Percentiles rank a stretch among this genome's conserved stretches.
These are phyloP conservation scores for Cryptomyrus ogoouensis DNA, from an alignment of 2,113 vertebrate genomes.

Conservation along the genomic window DNA sequence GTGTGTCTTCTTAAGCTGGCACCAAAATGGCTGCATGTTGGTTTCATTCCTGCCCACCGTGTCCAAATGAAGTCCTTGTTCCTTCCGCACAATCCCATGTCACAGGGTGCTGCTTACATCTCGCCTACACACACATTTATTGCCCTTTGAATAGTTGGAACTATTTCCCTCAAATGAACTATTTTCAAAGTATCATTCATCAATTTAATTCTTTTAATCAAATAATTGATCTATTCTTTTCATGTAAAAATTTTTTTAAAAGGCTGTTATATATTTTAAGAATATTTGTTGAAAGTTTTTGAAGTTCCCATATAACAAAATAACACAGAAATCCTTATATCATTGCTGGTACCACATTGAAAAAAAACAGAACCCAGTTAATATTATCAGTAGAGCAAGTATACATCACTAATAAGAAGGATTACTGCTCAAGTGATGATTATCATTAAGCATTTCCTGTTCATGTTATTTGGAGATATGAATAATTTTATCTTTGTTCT, in stretches of 20 bases:
- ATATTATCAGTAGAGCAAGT: neutral
- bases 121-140: neutral
- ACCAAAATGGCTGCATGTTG: neutral
- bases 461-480: neutral
- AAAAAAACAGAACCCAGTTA: neutral
- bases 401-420: neutral
- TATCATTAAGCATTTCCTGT: constrained; percentile 11
- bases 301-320: neutral
- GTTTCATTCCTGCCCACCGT: neutral
- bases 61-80: neutral
- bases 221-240: constrained; percentile 2
- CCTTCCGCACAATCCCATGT: neutral
- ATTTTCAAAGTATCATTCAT: neutral
- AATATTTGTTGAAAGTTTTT: neutral
- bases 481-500: constrained; percentile 15
- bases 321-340: neutral
- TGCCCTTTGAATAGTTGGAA: neutral
- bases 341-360: neutral
- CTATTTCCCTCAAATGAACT: neutral
- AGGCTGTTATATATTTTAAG: neutral
- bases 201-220: neutral
- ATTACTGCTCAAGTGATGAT: neutral
- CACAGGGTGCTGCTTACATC: neutral
- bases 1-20: neutral
- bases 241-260: neutral